Conservation (phyloP, 1,140 invertebrate genomes). For the Holotrichia oblita region DNA sequence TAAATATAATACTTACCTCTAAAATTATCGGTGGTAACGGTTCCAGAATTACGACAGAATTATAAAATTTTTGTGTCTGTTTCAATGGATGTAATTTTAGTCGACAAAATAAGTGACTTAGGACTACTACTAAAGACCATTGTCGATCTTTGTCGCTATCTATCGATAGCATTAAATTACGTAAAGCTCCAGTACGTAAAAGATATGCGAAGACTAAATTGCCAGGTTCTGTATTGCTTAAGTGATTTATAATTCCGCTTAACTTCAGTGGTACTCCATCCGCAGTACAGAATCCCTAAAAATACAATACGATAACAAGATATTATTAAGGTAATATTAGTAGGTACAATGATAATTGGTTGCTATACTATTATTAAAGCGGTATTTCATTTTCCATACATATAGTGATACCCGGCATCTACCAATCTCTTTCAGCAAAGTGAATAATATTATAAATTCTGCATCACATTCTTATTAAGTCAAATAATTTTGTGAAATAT, state of each 20-base stretch:
- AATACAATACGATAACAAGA: no score
- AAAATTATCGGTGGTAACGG: constrained; percentile 33
- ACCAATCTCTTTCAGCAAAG: no score
- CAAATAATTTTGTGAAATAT: no score
- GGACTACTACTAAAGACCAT: background rate
- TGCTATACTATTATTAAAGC: no score
- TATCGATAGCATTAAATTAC: constrained; percentile 1
- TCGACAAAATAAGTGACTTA: constrained; percentile 35
- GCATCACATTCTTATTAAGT: no score
- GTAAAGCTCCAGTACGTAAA: constrained; percentile 15
- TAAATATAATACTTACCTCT: constrained; percentile 24
- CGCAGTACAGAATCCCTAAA: constrained; percentile 33
- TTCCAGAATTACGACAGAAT: constrained; percentile 38
- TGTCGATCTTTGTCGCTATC: constrained; percentile 12
- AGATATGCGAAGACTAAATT: constrained; percentile 41
- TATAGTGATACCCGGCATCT: no score
- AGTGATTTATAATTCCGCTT: constrained; percentile 22
- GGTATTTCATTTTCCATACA: no score
- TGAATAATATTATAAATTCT: no score
- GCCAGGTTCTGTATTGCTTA: constrained; percentile 40
- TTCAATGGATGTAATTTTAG: background rate
- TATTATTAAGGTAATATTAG: no score
- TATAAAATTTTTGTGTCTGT: background rate
- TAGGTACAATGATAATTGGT: no score
- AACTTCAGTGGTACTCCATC: constrained; percentile 25